Evolutionary conservation across 2,797 vertebrate species (phyloP).

Genomic region (Catamblyrhynchus diadema): DNA sequence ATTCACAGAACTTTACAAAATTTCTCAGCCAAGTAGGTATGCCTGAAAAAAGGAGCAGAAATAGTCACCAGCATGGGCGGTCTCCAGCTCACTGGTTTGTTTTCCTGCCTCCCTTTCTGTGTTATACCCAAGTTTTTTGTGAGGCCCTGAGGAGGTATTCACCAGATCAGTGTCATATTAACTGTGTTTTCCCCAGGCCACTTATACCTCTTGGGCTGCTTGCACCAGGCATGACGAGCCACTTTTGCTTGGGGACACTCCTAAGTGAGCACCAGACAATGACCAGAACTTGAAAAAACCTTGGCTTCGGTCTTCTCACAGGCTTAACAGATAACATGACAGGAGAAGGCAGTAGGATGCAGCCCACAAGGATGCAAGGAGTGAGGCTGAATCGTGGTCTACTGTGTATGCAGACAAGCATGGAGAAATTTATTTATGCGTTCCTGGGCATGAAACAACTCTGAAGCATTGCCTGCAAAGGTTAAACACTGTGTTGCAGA

Average conservation of each 20-base stretch:
- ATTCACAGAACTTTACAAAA: not conserved
- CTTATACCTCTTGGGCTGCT: not conserved
- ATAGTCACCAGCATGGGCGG: not conserved
- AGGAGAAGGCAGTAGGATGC: not conserved
- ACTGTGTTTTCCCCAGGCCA: not conserved
- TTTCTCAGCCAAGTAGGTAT: not conserved
- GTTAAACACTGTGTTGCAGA: not conserved
- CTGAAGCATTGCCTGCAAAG: not conserved
- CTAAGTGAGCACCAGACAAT: not conserved
- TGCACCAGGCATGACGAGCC: not conserved
- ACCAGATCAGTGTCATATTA: rapidly evolving
- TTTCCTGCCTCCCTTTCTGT: not conserved
- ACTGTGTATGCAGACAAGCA: not conserved
- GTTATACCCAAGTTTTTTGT: not conserved
- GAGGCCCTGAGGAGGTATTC: not conserved
- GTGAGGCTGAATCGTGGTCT: not conserved
- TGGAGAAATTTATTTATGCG: not conserved
- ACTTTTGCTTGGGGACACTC: not conserved
- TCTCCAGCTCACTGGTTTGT: not conserved
- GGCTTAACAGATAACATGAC: not conserved
- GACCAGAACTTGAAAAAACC: not conserved
- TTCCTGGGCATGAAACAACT: not conserved
- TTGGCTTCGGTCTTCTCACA: not conserved
- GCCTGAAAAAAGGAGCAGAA: not conserved
- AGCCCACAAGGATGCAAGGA: not conserved